A percentile compares a stretch with the other conserved stretches of the same genome.
phyloP scores from a whole-genome alignment of 2,113 vertebrate species.

The Struthidea cinerea region DNA sequence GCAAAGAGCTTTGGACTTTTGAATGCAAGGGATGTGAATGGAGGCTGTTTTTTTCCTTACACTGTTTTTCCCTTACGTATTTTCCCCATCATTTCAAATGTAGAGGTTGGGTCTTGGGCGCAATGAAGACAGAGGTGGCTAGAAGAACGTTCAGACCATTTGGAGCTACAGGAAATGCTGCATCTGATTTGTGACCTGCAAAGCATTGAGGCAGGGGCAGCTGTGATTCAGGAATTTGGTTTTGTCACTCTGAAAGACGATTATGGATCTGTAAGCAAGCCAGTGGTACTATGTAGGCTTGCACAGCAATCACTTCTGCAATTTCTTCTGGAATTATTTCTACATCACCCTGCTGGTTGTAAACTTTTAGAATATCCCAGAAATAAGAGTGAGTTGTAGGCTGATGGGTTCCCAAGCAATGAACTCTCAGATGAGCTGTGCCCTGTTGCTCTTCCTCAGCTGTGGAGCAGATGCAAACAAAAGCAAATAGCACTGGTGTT shows the following conservation, averaged over 20 bases:
- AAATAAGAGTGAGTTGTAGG: not conserved
- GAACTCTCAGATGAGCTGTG: not conserved
- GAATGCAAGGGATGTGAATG: accelerated
- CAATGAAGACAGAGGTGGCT: not conserved
- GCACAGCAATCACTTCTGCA: not conserved
- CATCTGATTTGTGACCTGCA: not conserved
- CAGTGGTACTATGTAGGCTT: not conserved
- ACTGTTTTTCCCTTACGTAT: not conserved
- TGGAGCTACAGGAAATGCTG: not conserved
- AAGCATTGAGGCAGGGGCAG: not conserved
- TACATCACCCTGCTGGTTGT: not conserved
- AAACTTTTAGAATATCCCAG: not conserved
- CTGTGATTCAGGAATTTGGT: not conserved
- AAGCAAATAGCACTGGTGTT: not conserved
- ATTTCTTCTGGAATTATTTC: not conserved
- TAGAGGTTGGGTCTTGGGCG: not conserved
- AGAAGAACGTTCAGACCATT: not conserved
- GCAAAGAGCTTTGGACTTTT: not conserved
- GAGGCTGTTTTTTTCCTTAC: not conserved
- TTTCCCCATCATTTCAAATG: not conserved
- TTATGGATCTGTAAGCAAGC: not conserved
- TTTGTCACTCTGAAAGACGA: not conserved
- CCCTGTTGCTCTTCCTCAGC: not conserved
- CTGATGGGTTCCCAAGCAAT: not conserved
- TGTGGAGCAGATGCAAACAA: not conserved